Base-by-base conservation (phyloP, 2,888 invertebrate genomes). In the Acrobasis suavella region DNA sequence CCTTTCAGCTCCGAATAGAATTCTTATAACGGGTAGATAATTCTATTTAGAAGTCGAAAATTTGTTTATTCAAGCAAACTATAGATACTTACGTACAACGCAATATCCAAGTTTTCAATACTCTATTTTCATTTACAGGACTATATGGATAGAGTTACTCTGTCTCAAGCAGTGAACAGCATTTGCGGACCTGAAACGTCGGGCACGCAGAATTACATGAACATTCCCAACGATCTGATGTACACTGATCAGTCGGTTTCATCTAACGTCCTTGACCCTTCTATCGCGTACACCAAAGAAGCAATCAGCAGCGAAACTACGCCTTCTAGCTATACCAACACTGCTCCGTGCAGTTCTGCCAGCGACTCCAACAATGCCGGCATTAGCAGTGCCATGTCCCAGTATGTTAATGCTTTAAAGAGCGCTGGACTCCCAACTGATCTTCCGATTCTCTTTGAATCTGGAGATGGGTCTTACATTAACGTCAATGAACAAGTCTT, bases 401-500 rank as follows among this genome's bases (percentile, higher is more conserved):
- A 92, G 77, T 93, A 88, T 67, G 93, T 89, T n/a, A 93, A 87
- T 67, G 93, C 87, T 3, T 79, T 88, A 55, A 93, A 93, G 75
- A 91, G 75, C 67, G 93, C 89, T 32, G 92, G 90, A 6, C 78
- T 89, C 38, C 91, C 89, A 1, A 92, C 91, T 14, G 91, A 91
- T 69, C 72, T 91, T 51, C 93, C 95, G 22, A 94, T 95, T 71
- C 92, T 95, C 69, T 94, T 94, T 68, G 94, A 94, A 78, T 94
- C 94, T 1, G 94, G 93, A 32, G 94, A 95, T 69, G 95, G 95
- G 0, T 94, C 94, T 39, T 94, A 94, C 72, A 93, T 95, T 0
- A 94, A 94, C 65, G 93, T 95, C 1, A 94, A 94, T 65, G 95
- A 94, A 77, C 94, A 95, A 81, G 93, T 94, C 38, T 84, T 95